Evolutionary conservation across 2,888 invertebrate genomes (phyloP).

Genomic region (Rhagonycha fulva): DNA sequence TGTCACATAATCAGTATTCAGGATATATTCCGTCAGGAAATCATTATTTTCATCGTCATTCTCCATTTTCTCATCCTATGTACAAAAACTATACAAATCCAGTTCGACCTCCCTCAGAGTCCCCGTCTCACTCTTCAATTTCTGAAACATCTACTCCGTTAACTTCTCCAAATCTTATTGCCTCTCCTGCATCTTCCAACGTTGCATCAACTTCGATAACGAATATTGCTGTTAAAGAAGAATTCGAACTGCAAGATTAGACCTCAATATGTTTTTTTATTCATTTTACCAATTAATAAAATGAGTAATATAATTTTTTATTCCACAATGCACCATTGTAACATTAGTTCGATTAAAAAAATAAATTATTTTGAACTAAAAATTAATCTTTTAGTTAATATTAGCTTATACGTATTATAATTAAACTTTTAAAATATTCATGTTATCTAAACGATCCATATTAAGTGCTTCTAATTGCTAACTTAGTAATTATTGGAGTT

Average conservation of each 20-base stretch:
- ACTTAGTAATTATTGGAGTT: too few relatives aligned
- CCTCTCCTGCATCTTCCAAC: not conserved
- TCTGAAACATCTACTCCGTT: not conserved
- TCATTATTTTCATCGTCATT: not conserved
- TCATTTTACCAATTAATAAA: too few relatives aligned
- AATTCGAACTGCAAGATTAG: not conserved
- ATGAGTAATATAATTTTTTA: too few relatives aligned
- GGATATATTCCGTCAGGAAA: not conserved
- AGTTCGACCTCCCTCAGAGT: not conserved
- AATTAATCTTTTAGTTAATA: too few relatives aligned
- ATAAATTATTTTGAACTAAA: too few relatives aligned
- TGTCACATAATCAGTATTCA: not conserved
- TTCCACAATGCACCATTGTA: too few relatives aligned
- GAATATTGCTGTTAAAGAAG: not conserved
- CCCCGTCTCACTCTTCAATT: not conserved
- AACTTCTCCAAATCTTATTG: not conserved
- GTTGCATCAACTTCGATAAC: not conserved
- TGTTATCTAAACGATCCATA: too few relatives aligned
- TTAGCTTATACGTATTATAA: too few relatives aligned
- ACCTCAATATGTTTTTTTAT: too few relatives aligned
- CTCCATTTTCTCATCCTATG: not conserved
- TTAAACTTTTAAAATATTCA: too few relatives aligned
- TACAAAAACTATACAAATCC: not conserved
- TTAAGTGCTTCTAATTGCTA: too few relatives aligned
- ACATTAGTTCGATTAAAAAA: too few relatives aligned